Base-by-base conservation (phyloP, 2,888 invertebrate genomes). In the Aleiodes leptofemur region DNA sequence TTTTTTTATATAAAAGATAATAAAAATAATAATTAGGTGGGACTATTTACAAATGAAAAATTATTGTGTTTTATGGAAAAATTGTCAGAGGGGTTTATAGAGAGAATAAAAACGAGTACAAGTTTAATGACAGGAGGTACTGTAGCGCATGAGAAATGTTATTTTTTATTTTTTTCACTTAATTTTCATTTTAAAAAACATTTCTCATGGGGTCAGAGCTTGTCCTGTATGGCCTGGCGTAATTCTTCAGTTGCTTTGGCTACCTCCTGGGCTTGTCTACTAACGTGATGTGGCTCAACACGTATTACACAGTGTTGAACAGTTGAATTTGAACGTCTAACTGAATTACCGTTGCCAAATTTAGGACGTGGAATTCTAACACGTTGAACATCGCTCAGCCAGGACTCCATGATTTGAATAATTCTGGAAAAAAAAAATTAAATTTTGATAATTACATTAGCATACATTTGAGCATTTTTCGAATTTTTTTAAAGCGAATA, bases 281-380 rank as follows among this genome's bases (percentile, higher is more conserved):
- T 84, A 84, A 91, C 91, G 84, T 88, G 90, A 74, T 80, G 79
- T 81, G 90, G 90, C 78, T 91, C 92, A 72, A 90, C 90, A 78
- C 91, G 90, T 80, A 90, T 91, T 74, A 92, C 90, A 85, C 93
- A 76, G 91, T 93, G 74, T 94, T 95, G 83, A 92, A 94, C 85
- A 91, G 87, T 83, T 86, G 90, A 85, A 87, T 91, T 86, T 87
- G 91, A 85, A 87, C 91, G 80, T 82, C 89, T 83, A 76, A 89
- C 87, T n/a, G 88, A 86, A 79, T 88, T 88, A 23, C 91, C 92
- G 82, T 91, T 92, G 69, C 93, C 94, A 86, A 96, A 95, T 91
- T 96, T 96, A 5, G 96, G 96, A 80, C 96, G 92, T 34, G 96
- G 96, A 83, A 96, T 96, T 83, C 95, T 92, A 78, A 96, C 94